A percentile compares a stretch with the other conserved stretches of the same genome.
These are phyloP conservation scores for Amiota mariae DNA, from an alignment of 2,888 invertebrate genomes.

Conservation along the genomic window DNA sequence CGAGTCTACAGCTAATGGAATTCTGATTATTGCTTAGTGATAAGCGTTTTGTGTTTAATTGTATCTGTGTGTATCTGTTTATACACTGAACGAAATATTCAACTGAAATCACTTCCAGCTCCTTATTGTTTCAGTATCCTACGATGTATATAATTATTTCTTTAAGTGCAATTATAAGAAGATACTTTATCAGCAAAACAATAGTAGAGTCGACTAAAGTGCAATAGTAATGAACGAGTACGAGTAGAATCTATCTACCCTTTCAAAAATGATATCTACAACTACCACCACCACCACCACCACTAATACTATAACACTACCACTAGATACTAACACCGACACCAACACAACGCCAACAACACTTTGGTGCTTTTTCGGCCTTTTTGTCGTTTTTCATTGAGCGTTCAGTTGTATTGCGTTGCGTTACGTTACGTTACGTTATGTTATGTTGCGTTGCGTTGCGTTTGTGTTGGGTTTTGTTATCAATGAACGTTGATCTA, in stretches of 20 bases:
- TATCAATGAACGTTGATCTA: constrained; percentile 61
- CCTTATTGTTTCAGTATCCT: background rate
- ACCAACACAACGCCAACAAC: constrained; percentile 2
- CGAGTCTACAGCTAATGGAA: constrained; percentile 71
- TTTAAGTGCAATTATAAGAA: constrained; percentile 17
- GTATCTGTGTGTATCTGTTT: constrained; percentile 69
- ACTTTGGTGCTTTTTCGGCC: constrained; percentile 33
- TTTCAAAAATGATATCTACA: constrained; percentile 41
- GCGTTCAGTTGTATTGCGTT: background rate
- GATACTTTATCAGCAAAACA: constrained; percentile 37
- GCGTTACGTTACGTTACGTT: background rate
- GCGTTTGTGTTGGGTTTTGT: constrained; percentile 7
- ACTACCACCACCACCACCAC: constrained; percentile 20
- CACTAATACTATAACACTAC: too few species aligned
- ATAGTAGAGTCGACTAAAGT: constrained; percentile 11
- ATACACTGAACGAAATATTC: constrained; percentile 39
- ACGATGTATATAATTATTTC: constrained; percentile 6
- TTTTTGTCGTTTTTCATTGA: constrained; percentile 38
- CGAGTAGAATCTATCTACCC: background rate
- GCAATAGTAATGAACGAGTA: too few species aligned
- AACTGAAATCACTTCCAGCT: background rate
- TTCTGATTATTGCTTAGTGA: constrained; percentile 72
- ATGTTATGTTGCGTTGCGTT: too few species aligned
- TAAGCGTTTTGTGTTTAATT: constrained; percentile 71
- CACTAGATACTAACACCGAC: constrained; percentile 21